Evolutionary conservation across 2,113 vertebrate genomes (phyloP), one percentile per base, ranked within the genome.

Genomic region (Amphiprion ocellaris): DNA sequence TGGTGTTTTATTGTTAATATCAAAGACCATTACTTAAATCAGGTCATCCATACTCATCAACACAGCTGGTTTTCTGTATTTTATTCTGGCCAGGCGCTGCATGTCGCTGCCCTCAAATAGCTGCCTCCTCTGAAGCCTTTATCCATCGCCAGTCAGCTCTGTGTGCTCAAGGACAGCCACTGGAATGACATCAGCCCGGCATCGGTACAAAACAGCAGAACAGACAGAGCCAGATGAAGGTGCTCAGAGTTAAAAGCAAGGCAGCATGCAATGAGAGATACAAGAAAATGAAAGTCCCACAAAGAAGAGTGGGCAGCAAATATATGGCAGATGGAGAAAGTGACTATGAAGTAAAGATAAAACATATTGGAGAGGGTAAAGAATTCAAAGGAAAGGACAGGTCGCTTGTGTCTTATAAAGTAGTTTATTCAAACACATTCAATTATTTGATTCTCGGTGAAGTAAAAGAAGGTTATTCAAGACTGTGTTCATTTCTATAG

Each of bases 201-300:
- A 17, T 73, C 69, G 68, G 69, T 63, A 28, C 58, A 62, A 78
- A 59, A 24, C 17, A 59, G 30, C 52, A 39, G 49, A 28, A 50
- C 14, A 80, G 24, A 47, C 14, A 28, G 52, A 82, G 56, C 62
- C 5, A 76, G 41, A 62, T 74, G 74, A 78, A 78, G 69, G 63
- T n/a, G 24, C 19, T 77, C 6, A 24, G 24, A 58, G 50, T 54
- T 73, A n/a, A 83, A 76, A 81, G 67, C 14, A 10, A 60, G 44
- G 41, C 46, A 21, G 58, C 55, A 46, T 64, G 49, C 55, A 67
- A 69, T 64, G 54, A 53, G 58, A 74, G 54, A 78, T 30, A 54
- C 23, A 64, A 52, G 70, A 61, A 74, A 54, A 74, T 26, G 30
- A 78, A 49, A 41, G 60, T 16, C 24, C n/a, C 26, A 15, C 17